A percentile compares a stretch with the other conserved stretches of the same genome.
Conservation (phyloP, 1,140 invertebrate genomes). For the Leptestheria dahalacensis region DNA sequence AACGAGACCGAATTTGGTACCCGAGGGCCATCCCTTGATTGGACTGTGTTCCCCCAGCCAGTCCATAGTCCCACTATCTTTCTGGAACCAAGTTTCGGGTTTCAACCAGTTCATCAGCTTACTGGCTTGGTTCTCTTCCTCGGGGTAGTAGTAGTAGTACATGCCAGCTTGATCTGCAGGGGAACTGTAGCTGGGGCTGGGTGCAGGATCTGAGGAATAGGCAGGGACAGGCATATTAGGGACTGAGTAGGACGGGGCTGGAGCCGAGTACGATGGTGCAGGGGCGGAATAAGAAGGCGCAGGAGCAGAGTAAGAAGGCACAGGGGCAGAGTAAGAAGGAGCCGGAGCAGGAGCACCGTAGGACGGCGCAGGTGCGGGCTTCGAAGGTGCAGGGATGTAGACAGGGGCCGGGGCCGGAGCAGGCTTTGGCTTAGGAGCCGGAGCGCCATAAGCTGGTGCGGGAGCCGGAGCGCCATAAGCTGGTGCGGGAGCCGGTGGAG, state of each 20-base stretch:
- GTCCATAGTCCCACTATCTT: neutral
- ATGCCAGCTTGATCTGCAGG: neutral
- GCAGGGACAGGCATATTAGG: neutral
- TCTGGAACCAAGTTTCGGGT: neutral
- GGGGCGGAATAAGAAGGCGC: neutral
- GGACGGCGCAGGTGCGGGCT: no score
- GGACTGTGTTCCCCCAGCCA: neutral
- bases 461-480: neutral
- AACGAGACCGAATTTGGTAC: neutral
- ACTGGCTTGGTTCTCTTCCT: neutral
- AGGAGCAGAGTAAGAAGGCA: no score
- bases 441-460: neutral
- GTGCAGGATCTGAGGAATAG: neutral
- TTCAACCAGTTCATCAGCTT: neutral
- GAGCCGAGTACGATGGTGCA: slow-evolving; percentile 1
- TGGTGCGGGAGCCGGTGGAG: neutral
- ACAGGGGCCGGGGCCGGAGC: neutral
- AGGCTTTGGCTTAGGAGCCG: neutral
- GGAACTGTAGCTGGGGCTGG: slow-evolving; percentile 2
- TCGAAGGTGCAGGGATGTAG: neutral
- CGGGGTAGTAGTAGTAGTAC: slow-evolving; percentile 13
- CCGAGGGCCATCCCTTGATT: neutral
- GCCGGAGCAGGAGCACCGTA: neutral
- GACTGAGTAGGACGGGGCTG: neutral
- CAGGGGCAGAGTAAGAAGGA: neutral